phyloP scores from a whole-genome alignment of 2,113 vertebrate species.

The Prietella phreatophila region DNA sequence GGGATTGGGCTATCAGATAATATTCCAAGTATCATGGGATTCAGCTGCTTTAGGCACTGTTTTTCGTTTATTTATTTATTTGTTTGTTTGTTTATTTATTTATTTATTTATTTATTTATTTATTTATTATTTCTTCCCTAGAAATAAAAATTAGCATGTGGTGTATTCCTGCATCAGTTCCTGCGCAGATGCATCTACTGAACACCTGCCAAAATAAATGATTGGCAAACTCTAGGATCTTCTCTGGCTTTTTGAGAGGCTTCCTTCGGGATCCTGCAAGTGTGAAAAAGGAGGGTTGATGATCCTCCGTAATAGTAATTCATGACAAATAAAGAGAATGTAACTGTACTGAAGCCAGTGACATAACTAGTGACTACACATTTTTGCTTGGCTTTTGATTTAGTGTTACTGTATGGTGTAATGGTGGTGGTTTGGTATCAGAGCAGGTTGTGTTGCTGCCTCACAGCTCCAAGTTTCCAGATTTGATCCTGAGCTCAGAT shows the following conservation, averaged over 20 bases:
- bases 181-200: slow-evolving; percentile 34
- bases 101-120: neutral
- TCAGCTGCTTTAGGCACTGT: neutral
- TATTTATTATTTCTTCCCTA: slow-evolving; percentile 1
- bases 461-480: too few relatives aligned
- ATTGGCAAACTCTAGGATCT: slow-evolving; percentile 37
- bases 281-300: slow-evolving; percentile 37
- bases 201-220: slow-evolving; percentile 44
- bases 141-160: slow-evolving; percentile 14
- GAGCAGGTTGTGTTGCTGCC: too few relatives aligned
- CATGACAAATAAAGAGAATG: slow-evolving; percentile 12
- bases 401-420: too few relatives aligned
- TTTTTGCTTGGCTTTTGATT: neutral
- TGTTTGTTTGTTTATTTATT: neutral
- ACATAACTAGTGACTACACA: neutral
- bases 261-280: slow-evolving; percentile 22
- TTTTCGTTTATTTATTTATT: neutral
- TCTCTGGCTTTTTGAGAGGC: slow-evolving; percentile 16
- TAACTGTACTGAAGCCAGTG: neutral
- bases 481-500: too few relatives aligned
- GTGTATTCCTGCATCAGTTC: slow-evolving; percentile 25
- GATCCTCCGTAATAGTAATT: slow-evolving; percentile 21
- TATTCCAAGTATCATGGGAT: slow-evolving; percentile 19
- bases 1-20: slow-evolving; percentile 39
- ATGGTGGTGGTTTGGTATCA: too few relatives aligned